Evolutionary conservation across 2,113 vertebrate genomes (phyloP).

Genomic region (Potamarius usumacintae): DNA sequence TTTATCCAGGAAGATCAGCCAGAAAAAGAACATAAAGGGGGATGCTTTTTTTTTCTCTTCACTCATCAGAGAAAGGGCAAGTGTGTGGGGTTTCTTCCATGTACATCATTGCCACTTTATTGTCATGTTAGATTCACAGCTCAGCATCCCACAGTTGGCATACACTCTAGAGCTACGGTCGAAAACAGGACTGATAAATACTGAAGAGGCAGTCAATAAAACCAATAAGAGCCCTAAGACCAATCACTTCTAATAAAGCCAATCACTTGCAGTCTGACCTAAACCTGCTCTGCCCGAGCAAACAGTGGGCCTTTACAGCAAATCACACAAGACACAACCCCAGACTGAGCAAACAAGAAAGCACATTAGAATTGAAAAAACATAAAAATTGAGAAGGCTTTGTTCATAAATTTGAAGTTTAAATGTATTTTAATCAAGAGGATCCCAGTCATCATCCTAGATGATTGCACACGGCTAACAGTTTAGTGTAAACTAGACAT

Average conservation of each 20-base stretch:
- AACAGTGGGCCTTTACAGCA: background rate
- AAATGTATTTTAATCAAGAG: background rate
- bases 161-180: slow-evolving; percentile 58
- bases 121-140: slow-evolving; percentile 78
- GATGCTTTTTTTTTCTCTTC: slow-evolving; percentile 45
- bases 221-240: slow-evolving; percentile 64
- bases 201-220: slow-evolving; percentile 75
- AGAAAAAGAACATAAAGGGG: background rate
- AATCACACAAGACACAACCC: slow-evolving; percentile 1
- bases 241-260: slow-evolving; percentile 54
- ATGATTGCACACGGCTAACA: background rate
- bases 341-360: background rate
- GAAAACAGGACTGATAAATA: slow-evolving; percentile 72
- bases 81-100: slow-evolving; percentile 54
- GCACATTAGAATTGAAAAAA: background rate
- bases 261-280: slow-evolving; percentile 47
- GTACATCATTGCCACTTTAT: slow-evolving; percentile 76
- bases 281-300: slow-evolving; percentile 6
- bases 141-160: slow-evolving; percentile 50
- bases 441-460: background rate
- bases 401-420: background rate
- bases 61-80: slow-evolving; percentile 57
- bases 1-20: background rate
- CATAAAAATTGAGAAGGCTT: background rate
- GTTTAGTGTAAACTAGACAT: background rate